Base-by-base conservation (phyloP, 2,888 invertebrate species). In the Linyphia triangularis region DNA sequence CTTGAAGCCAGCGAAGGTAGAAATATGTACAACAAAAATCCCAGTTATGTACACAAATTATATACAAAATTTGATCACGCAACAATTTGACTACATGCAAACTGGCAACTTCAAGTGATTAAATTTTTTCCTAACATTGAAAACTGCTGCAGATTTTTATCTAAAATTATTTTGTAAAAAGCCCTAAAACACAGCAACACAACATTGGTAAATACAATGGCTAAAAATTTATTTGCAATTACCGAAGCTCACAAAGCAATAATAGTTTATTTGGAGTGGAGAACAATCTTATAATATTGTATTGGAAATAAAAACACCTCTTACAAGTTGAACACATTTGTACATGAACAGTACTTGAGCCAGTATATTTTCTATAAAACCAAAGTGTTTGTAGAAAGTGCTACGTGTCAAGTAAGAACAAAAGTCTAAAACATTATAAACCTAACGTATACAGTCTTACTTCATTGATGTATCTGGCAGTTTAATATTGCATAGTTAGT, bases 11-110 rank as follows among this genome's bases (percentile, higher is more conserved):
- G 78, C 85, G 72, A 78, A 85, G 69, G 78, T 78, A 85, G 61
- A 78, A 85, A 78, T 40, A 85, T 85, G 24, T 85, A 85, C 85
- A 85, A 85, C 85, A 78, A 78, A 85, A 85, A 75, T 69, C 72
- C 26, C 72, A 82, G 75, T 85, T 84, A 78, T 85, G 40, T 85
- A 85, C 85, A 85, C 19, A 85, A 85, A 85, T 85, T 85, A 85
- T 85, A 85, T 85, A 85, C 85, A 85, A 85, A 85, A 85, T 78
- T 69, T 85, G 67, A 78, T 78, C 70, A 85, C 78, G 26, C 61
- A 85, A 78, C 72, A 78, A 70, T 51, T 78, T 61, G 77, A 85
- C 85, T 85, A 78, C 67, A 85, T 78, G 85, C 85, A 85, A 85
- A 85, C 63, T 85, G 69, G 77, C 85, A 78, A 85, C 72, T 85